A percentile compares a stretch with the other conserved stretches of the same genome.
Evolutionary conservation across 2,888 invertebrate genomes (phyloP).

Genomic region (Dolichomitus sp.): DNA sequence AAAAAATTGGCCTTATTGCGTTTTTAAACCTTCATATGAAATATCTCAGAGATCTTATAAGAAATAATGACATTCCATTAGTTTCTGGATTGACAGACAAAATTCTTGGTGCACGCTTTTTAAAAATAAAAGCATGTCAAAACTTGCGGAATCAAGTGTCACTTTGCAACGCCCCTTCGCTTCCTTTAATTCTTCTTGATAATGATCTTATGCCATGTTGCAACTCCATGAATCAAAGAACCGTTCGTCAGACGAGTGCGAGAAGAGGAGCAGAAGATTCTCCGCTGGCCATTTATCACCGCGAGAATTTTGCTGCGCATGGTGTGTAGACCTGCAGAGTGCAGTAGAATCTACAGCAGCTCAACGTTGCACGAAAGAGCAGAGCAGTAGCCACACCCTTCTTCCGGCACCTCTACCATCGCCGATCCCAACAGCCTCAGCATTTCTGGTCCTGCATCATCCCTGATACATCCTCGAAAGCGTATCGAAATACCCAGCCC

Average conservation of each 20-base stretch:
- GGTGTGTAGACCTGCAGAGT: slow-evolving; percentile 30
- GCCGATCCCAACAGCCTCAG: slow-evolving; percentile 38
- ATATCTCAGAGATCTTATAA: too few relatives aligned
- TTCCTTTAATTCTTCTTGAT: slow-evolving; percentile 45
- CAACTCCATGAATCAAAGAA: slow-evolving; percentile 64
- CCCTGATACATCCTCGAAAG: slow-evolving; percentile 23
- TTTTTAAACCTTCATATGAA: neutral
- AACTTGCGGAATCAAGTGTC: slow-evolving; percentile 22
- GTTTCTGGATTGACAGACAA: neutral
- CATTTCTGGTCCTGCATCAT: slow-evolving; percentile 35
- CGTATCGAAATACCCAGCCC: slow-evolving; percentile 50
- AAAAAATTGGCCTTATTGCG: too few relatives aligned
- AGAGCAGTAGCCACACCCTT: slow-evolving; percentile 74
- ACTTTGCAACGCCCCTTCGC: neutral
- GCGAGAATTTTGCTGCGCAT: slow-evolving; percentile 69
- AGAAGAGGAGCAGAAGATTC: slow-evolving; percentile 46
- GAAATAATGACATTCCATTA: neutral
- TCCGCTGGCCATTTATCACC: slow-evolving; percentile 75
- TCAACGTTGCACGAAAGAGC: slow-evolving; percentile 37
- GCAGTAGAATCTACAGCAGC: slow-evolving; percentile 22
- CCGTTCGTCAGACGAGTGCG: slow-evolving; percentile 67
- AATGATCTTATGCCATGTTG: slow-evolving; percentile 61
- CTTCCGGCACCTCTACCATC: slow-evolving; percentile 75
- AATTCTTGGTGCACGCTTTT: neutral
- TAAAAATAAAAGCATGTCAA: neutral